These are phyloP conservation scores for Ceyx melanurus DNA, from an alignment of 2,113 vertebrate genomes.

Conservation along the genomic window DNA sequence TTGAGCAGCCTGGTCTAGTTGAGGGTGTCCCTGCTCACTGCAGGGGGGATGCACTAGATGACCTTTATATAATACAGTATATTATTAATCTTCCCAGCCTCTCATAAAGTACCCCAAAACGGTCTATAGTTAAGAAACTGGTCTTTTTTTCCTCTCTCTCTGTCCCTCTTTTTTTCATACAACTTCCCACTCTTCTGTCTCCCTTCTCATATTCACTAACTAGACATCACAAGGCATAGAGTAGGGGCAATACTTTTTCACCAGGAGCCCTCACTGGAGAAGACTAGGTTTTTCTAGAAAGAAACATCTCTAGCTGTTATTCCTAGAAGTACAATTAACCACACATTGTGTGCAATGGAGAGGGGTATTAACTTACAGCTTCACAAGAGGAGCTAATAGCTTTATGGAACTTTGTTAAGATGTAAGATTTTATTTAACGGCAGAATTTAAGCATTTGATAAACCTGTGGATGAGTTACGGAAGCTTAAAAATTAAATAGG, in stretches of 20 bases:
- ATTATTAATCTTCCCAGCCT: background rate
- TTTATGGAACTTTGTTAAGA: constrained; percentile 14
- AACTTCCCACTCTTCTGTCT: constrained; percentile 45
- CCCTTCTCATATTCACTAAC: constrained; percentile 36
- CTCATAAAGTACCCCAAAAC: background rate
- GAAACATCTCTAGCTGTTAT: background rate
- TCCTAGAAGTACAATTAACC: constrained; percentile 11
- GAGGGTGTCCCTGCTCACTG: no score
- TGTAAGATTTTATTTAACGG: background rate
- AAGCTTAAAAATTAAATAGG: constrained; percentile 51
- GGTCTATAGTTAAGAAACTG: background rate
- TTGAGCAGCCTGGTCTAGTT: no score
- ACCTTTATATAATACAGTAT: background rate
- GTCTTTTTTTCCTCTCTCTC: background rate
- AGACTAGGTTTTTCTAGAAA: background rate
- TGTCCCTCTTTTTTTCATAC: constrained; percentile 37
- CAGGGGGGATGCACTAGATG: no score
- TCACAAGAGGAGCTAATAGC: background rate
- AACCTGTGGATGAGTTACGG: constrained; percentile 29
- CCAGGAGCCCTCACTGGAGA: background rate
- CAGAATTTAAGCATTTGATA: constrained; percentile 35
- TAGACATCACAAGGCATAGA: fast-evolving
- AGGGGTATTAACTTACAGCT: background rate
- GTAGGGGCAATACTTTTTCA: background rate
- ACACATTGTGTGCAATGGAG: background rate